Base-by-base conservation (phyloP, 2,888 invertebrate genomes). In the Drosophila colorata region DNA sequence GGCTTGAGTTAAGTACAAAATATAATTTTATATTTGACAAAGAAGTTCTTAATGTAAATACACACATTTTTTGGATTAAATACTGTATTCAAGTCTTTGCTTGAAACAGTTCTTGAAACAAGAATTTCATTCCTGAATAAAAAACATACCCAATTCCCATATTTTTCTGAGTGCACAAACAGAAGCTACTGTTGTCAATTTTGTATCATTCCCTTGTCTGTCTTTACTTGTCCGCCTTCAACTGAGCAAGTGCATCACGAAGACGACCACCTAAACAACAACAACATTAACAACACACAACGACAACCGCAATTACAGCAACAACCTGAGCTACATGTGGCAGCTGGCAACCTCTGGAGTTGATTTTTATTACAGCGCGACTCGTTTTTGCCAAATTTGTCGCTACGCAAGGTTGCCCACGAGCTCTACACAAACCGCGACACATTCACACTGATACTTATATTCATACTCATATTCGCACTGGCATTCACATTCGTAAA, bases 361-460 rank as follows among this genome's bases (percentile, higher is more conserved):
- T 55, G 56, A 49, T 18, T 59, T 64, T 53, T 38, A 58, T 58
- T 65, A 58, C 68, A 69, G 9, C 63, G 14, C 55, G 65, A 84
- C 81, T 83, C 47, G 84, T 69, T 69, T 76, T 80, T 64, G 80
- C 84, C 84, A 85, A 85, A 85, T 86, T 80, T 75, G 84, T 73
- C 66, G 81, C 52, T 66, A 40, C 69, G 71, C 86, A 85, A 85
- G 85, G 85, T 77, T 83, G 74, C 68, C 59, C 67, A 48, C 69
- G 31, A 56, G 60, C 43, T 59, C 20, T 31, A 46, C 33, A 25
- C 20, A 40, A 5, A 43, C 25, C 53, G 55, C 59, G n/a, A 35
- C 25, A 53, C 20, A 59, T 33, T 18, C 51, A 31, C 35, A 65
- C 18, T 41, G 28, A 65, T 2, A 33, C 38, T 13, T 52, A 43